phyloP scores from a whole-genome alignment of 2,113 vertebrate genomes.

The Enhydra lutris region DNA sequence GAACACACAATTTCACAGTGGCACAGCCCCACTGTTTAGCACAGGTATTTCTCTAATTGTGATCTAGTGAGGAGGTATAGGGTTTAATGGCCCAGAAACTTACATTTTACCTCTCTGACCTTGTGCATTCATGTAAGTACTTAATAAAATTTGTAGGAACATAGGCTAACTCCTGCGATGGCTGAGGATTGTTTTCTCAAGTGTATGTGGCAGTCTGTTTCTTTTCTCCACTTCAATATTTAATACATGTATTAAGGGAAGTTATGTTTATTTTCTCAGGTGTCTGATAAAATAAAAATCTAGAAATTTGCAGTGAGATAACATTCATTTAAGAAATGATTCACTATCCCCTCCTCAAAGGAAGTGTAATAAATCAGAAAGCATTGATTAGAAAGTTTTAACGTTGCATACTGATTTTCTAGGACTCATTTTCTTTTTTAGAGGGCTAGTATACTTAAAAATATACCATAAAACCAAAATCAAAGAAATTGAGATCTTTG shows the following conservation, averaged over 20 bases:
- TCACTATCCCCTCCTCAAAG: not conserved
- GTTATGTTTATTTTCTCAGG: not conserved
- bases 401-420: not conserved
- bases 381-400: not conserved
- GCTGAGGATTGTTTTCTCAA: not conserved
- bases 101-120: not conserved
- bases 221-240: not conserved
- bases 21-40: not conserved
- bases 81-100: conserved; percentile 23
- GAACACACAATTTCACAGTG: not conserved
- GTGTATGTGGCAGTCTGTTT: not conserved
- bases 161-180: not conserved
- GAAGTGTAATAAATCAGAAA: not conserved
- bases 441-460: not conserved
- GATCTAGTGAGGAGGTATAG: not conserved
- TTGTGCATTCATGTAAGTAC: not conserved
- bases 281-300: not conserved
- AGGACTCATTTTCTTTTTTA: not conserved
- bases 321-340: not conserved
- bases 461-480: not conserved
- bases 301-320: not conserved
- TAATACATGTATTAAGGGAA: not conserved
- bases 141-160: not conserved
- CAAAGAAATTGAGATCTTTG: not conserved
- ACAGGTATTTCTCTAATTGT: conserved; percentile 31